Evolutionary conservation across 2,888 invertebrate genomes (phyloP).

Genomic region (Hedychridium roseum): DNA sequence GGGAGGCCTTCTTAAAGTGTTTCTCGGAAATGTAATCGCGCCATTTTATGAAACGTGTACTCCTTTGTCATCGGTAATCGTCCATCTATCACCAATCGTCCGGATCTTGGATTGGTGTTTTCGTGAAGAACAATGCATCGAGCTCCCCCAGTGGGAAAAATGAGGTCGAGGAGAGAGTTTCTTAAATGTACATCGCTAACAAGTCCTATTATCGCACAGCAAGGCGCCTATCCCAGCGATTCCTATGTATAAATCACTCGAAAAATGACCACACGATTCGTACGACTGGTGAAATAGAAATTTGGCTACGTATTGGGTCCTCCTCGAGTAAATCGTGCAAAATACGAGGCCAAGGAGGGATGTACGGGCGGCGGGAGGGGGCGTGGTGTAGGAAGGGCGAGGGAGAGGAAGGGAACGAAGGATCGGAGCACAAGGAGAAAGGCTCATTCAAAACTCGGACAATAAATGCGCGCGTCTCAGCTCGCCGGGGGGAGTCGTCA

Average conservation of each 20-base stretch:
- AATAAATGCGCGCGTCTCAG: slow-evolving; percentile 36
- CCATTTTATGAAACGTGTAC: too few relatives aligned
- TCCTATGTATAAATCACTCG: neutral
- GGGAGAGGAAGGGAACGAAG: slow-evolving; percentile 10
- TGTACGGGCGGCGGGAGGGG: neutral
- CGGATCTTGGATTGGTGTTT: too few relatives aligned
- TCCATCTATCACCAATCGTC: too few relatives aligned
- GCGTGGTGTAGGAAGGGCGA: slow-evolving; percentile 1
- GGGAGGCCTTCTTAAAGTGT: too few relatives aligned
- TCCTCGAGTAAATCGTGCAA: too few relatives aligned
- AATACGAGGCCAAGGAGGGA: too few relatives aligned
- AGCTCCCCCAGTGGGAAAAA: too few relatives aligned
- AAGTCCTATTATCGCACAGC: slow-evolving; percentile 43
- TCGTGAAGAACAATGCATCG: too few relatives aligned
- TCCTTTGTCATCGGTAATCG: too few relatives aligned
- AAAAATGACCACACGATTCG: neutral
- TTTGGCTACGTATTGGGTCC: too few relatives aligned
- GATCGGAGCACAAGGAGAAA: slow-evolving; percentile 15
- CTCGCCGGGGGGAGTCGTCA: slow-evolving; percentile 38
- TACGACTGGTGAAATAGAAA: too few relatives aligned
- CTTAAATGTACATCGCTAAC: slow-evolving; percentile 40
- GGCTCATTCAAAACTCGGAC: slow-evolving; percentile 25
- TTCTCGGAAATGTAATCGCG: too few relatives aligned
- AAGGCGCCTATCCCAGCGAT: slow-evolving; percentile 31
- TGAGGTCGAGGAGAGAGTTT: slow-evolving; percentile 20